Evolutionary conservation across 2,113 vertebrate species (phyloP), one percentile per base, ranked within the genome.

Genomic region (Poeciliopsis retropinna): DNA sequence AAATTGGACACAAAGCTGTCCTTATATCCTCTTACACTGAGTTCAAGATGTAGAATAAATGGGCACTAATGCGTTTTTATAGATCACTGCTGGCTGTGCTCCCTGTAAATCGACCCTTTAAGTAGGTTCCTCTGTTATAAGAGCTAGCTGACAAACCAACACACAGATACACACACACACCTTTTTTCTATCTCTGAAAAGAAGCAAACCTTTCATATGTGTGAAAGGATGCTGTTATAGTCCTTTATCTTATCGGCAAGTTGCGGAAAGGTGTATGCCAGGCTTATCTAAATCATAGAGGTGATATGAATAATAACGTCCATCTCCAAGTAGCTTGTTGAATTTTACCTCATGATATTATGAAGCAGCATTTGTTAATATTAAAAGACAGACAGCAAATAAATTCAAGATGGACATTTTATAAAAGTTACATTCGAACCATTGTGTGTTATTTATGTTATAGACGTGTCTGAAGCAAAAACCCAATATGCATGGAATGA

Each of bases 141-240:
- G 85, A 65, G 73, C 74, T 57, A 47, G 51, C 66, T 88, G 83
- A 90, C 83, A 76, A 71, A 87, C 71, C 82, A 89, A 12, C 34
- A 37, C 10, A 91, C 82, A 82, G 34, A 37, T 2, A 37, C 73
- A 84, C 91, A 84, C 91, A 91, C 89, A 91, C 82, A 81, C 74
- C 87, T 90, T 90, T 85, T 91, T 90, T 77, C 41, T 19, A 67
- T 80, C 61, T 64, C 65, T 13, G 30, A 81, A 78, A 64, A 84
- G 80, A 84, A 87, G 71, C 79, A 82, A 82, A 87, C 82, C 84
- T 86, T 79, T 88, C 82, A 81, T 76, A 79, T 82, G 84, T 85
- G 83, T 87, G 84, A 87, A 83, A 88, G 67, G 62, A 79, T 81
- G 70, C 65, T 62, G 87, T 88, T 85, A 81, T 5, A 32, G 64